A percentile compares a stretch with the other conserved stretches of the same genome.
phyloP scores from a whole-genome alignment of 2,888 invertebrate species.

The Mechanitis messenoides region DNA sequence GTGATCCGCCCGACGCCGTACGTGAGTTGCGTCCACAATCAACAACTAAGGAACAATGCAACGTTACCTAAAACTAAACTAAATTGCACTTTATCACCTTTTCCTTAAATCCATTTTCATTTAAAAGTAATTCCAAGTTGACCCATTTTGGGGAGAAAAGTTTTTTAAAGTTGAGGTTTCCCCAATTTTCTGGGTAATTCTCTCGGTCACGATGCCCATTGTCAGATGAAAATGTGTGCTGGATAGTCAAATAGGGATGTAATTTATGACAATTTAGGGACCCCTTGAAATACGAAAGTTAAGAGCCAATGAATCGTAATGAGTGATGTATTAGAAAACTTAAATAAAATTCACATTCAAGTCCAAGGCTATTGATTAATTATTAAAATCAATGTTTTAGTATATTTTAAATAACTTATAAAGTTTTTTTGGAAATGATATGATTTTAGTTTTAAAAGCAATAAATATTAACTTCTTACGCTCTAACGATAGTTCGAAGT shows the following conservation, averaged over 20 bases:
- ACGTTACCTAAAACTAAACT: conserved; percentile 36
- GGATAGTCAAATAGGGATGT: conserved; percentile 42
- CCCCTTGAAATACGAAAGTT: conserved; percentile 17
- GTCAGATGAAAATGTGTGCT: conserved; percentile 55
- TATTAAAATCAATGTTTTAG: not conserved
- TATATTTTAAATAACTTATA: not conserved
- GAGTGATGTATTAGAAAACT: conserved; percentile 24
- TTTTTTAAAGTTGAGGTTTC: conserved; percentile 53
- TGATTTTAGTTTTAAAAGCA: no score
- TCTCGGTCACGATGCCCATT: conserved; percentile 43
- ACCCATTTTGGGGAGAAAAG: conserved; percentile 37
- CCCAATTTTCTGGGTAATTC: conserved; percentile 50
- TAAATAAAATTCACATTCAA: conserved; percentile 19
- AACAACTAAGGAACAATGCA: conserved; percentile 37
- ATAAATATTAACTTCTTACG: no score
- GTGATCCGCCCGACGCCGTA: conserved; percentile 44
- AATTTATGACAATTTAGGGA: conserved; percentile 49
- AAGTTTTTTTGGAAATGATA: no score
- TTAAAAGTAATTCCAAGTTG: conserved; percentile 37
- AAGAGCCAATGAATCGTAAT: conserved; percentile 20
- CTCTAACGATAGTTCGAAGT: no score
- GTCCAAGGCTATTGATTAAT: no score
- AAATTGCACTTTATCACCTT: conserved; percentile 52
- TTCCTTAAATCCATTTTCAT: conserved; percentile 38
- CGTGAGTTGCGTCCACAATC: conserved; percentile 52